Evolutionary conservation across 1,140 invertebrate species (phyloP), one percentile per base, ranked within the genome.

Genomic region (Drosophila yakuba): DNA sequence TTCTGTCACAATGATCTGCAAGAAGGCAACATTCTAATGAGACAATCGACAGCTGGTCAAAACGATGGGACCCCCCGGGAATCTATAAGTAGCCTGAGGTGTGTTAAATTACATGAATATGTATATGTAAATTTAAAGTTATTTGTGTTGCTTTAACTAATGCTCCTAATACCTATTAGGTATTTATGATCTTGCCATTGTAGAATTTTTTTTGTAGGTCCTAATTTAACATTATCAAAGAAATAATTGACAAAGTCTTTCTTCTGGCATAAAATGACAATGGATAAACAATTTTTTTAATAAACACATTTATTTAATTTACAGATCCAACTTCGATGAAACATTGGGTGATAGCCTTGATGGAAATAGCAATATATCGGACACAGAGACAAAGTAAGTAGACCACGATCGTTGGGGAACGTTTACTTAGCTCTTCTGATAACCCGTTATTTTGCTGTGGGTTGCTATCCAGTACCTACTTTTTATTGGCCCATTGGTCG

Each of bases 1-100:
- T 99, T 99, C 92, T 98, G 97, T 90, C 98, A 99, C 93, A 99
- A 99, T 92, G 98, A 99, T 91, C 94, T 99, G 92, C 98, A 99
- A 93, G 98, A 99, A 94, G 98, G 98, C 92, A 95, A 94, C 54
- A 92, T 92, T 52, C 50, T 92, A 47, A 36, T 92, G 12, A 71
- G 78, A 17, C 75, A 91, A 55, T 43, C 71, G 7, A 54, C 63
- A 20, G 20, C 32, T 25, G 60, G 41, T 1, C 50, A 64, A 1
- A 62, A 55, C 7, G 61, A 71, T n/a, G 66, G 84, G 36, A 74
- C 62, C 6, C 86, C 75, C 3, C 61, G 60, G 4, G 71, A 61
- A 58, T 91, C 77, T 0, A 80, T 81, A 1, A 89, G 71, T 38
- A 86, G 73, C 12, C 51, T 86, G 25, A 71, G 86, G 86, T 90